Percentiles rank a stretch among this genome's conserved stretches.
These are phyloP conservation scores for Diorhabda sublineata DNA, from an alignment of 1,140 invertebrate genomes.

Conservation along the genomic window DNA sequence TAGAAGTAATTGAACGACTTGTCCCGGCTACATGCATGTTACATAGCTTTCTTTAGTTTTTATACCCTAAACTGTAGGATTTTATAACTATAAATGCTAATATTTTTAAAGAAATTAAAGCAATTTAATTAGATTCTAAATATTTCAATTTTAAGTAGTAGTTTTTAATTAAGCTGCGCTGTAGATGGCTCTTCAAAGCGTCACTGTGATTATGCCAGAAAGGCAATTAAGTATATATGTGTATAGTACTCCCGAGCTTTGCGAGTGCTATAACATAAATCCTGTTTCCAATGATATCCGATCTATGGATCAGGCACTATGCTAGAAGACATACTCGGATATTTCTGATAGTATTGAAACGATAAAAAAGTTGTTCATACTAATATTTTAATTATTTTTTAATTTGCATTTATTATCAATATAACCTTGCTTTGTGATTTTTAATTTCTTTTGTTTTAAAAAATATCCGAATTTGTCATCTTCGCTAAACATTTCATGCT, in stretches of 20 bases:
- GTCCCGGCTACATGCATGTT: constrained; percentile 24
- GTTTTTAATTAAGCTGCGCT: constrained; percentile 31
- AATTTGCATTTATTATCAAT: no score
- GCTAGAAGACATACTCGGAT: background rate
- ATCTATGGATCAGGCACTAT: constrained; percentile 24
- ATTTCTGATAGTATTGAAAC: background rate
- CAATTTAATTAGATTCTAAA: constrained; percentile 39
- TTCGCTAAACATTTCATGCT: no score
- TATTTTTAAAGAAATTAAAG: constrained; percentile 47
- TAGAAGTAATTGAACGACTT: background rate
- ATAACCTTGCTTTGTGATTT: no score
- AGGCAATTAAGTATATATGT: constrained; percentile 34
- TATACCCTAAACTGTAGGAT: constrained; percentile 29
- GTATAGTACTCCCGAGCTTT: constrained; percentile 19
- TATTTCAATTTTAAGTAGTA: constrained; percentile 24
- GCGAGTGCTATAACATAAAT: constrained; percentile 34
- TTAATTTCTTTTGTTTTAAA: no score
- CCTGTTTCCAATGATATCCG: constrained; percentile 48
- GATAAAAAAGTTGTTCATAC: background rate
- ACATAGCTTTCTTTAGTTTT: constrained; percentile 36
- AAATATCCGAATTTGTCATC: no score
- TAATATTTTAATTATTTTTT: constrained; percentile 42
- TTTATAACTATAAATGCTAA: constrained; percentile 38
- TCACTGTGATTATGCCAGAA: constrained; percentile 46
- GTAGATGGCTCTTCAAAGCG: constrained; percentile 47